These are phyloP conservation scores for Peromyscus maniculatus DNA, from an alignment of 2,113 vertebrate species.

Conservation along the genomic window DNA sequence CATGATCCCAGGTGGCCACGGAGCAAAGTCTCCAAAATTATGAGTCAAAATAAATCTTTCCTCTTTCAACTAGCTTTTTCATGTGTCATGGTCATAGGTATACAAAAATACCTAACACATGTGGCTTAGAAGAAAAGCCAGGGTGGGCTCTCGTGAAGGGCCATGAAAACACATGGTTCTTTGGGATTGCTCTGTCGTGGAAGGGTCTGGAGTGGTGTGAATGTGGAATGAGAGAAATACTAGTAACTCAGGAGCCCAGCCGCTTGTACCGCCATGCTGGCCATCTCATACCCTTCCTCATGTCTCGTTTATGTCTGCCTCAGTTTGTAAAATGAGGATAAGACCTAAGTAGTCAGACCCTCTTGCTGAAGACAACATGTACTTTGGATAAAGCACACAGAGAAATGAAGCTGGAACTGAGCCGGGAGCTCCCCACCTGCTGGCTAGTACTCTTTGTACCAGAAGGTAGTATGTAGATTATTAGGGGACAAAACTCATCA, in stretches of 20 bases:
- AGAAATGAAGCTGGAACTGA: neutral
- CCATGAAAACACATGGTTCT: neutral
- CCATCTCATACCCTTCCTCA: neutral
- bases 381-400: neutral
- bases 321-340: neutral
- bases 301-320: neutral
- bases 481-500: too few relatives aligned
- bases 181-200: too few relatives aligned
- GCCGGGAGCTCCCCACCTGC: neutral
- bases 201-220: rapidly evolving
- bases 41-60: neutral
- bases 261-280: neutral
- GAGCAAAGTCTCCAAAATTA: neutral
- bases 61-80: neutral
- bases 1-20: too few relatives aligned
- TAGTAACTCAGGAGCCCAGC: neutral
- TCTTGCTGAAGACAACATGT: neutral
- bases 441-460: neutral
- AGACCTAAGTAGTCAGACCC: too few relatives aligned
- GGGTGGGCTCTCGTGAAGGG: rapidly evolving
- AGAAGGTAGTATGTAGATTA: neutral
- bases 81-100: neutral
- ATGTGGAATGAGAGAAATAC: too few relatives aligned
- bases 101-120: neutral
- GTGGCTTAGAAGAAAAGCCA: neutral